Base-by-base conservation (phyloP, 2,113 vertebrate genomes). In the Microcebus murinus region DNA sequence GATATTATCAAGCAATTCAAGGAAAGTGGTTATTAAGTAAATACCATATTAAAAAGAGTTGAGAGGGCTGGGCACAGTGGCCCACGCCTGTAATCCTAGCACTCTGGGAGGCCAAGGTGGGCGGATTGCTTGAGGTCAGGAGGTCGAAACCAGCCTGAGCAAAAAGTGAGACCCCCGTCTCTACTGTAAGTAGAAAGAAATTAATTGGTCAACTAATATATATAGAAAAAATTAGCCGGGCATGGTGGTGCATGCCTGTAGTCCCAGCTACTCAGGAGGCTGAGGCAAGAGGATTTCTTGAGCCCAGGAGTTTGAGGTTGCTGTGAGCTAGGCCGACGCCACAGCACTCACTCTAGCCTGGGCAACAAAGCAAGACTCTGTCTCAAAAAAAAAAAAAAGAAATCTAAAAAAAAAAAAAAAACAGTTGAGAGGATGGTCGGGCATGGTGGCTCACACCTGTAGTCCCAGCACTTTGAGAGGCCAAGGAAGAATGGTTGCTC, bases 61-160 rank as follows among this genome's bases (percentile, higher is more conserved):
- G 3, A 63, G 61, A 12, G 25, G 27, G 15, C 15, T 0, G 0
- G 25, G 42, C 8, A 3, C 23, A 2, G 25, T 29, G 73, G 14
- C 71, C 29, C 71, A 48, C 1, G 13, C 42, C 42, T 76, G 15
- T 76, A 76, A 17, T 48, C 42, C 42, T 27, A 45, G 42, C 27
- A 76, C 8, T 76, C 18, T 48, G 73, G 27, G 73, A 76, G 27
- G 73, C 27, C 1, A 1, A 76, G 27, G 27, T 4, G 2, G 27
- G 7, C 17, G 14, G 14, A 76, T 76, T 4, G 27, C 73, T 42
- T 9, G 14, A 74, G 42, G 25, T 27, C 27, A 48, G 13, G 42
- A 31, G 42, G 29, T 48, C 25, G 27, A 74, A 25, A 74, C 8
- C 73, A 45, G 27, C 73, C 39, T 74, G 14, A 42, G 13, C 27